Evolutionary conservation across 2,797 vertebrate species (phyloP), one percentile per base, ranked within the genome.

Genomic region (Pteronotus mesoamericanus): DNA sequence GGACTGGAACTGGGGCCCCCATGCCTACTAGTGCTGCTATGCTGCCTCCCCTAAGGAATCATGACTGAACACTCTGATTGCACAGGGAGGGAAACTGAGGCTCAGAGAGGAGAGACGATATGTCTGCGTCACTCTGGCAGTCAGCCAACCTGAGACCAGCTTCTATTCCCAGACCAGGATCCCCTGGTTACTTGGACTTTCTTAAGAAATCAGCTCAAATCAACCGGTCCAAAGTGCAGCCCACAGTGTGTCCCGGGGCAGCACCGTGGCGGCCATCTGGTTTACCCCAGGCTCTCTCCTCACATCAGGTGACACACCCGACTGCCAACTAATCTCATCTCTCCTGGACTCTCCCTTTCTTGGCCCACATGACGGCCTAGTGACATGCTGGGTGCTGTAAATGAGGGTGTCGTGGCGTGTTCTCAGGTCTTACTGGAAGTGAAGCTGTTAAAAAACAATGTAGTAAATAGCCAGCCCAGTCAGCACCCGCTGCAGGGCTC

Each of bases 401-500:
- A 61, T 15, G 68, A 79, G 37, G 96, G 78, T 26, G 86, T 53
- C 9, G 3, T 3, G 19, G 71, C 2, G 1, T 68, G 39, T 90
- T 64, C 91, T 64, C 75, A 66, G 87, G 77, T 39, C 89, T 98
- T 97, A 69, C 97, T 92, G 96, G 96, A 97, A 97, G 39, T 9
- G 24, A 24, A 72, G 87, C 90, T 94, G 77, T 61, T 83, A 75
- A 90, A 78, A 86, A 71, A 32, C 80, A 42, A 3, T 29, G 66
- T 21, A 59, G 80, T 66, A 71, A 96, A 88, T 87, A 90, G 51
- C 44, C 71, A 18, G 78, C 89, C 66, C 21, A 2, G 91, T 10
- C 69, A 21, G 85, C 5, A 21, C 59, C 12, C 14, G 72, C 94
- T 44, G 37, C 46, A 4, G 90, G 94, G 80, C 78, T 46, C 84